Conservation (phyloP, 2,113 vertebrate species). For the Psilopsiagon aymara region DNA sequence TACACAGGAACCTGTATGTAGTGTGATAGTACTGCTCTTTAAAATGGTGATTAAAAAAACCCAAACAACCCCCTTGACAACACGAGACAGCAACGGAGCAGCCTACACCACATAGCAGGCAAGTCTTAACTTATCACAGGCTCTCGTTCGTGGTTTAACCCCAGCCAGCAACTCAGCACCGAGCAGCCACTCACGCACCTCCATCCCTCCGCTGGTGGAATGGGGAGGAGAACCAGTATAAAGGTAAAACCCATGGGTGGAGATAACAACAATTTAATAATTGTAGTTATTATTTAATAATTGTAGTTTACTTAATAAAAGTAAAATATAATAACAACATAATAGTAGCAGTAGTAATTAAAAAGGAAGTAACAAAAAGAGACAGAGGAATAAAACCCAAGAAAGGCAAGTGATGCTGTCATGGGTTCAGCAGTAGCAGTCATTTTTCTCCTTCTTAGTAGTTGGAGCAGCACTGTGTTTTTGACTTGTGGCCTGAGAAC, state of each 20-base stretch:
- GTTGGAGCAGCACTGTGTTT: too few species aligned
- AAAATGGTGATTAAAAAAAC: background rate
- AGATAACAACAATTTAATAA: background rate
- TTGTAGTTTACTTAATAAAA: background rate
- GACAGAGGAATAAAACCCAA: background rate
- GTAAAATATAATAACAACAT: background rate
- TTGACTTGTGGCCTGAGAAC: too few species aligned
- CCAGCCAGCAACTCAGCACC: background rate
- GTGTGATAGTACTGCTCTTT: background rate
- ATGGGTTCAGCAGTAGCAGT: too few species aligned
- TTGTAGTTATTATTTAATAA: background rate
- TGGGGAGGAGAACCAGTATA: background rate
- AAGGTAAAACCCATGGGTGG: background rate
- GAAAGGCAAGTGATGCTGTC: background rate
- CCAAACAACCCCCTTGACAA: background rate
- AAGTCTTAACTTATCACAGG: constrained; percentile 50
- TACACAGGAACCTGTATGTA: background rate
- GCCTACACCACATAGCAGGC: background rate
- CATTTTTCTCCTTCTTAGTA: too few species aligned
- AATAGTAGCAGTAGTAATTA: background rate
- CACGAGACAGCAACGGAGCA: background rate
- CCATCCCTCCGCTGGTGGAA: background rate
- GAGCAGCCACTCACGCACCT: background rate
- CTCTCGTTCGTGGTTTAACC: background rate
- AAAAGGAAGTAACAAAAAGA: background rate